A percentile compares a stretch with the other conserved stretches of the same genome.
Conservation (phyloP, 2,888 invertebrate genomes). For the Lingula anatina region DNA sequence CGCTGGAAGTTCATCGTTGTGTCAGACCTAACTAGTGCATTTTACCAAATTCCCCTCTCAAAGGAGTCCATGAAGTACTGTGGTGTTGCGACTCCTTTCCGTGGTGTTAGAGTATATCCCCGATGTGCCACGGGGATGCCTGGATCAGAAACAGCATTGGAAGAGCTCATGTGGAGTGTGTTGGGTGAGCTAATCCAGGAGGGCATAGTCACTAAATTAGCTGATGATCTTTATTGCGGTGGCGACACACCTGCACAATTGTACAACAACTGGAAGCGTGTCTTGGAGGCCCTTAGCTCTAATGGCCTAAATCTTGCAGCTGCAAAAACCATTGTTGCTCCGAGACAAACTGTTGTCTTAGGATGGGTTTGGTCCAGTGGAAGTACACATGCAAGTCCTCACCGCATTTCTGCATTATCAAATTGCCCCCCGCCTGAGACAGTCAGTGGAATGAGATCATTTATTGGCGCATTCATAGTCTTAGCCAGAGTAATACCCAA, state of each 20-base stretch:
- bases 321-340: conserved; percentile 9
- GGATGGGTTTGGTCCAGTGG: conserved; percentile 15
- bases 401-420: conserved; percentile 5
- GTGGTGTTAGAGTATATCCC: conserved; percentile 17
- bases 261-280: conserved; percentile 3
- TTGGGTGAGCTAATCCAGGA: conserved; percentile 11
- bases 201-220: conserved; percentile 11
- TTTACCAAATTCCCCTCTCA: conserved; percentile 19
- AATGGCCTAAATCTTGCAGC: conserved; percentile 8
- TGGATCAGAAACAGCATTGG: conserved; percentile 18
- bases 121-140: conserved; percentile 25
- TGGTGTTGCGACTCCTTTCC: conserved; percentile 20
- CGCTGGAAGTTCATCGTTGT: conserved; percentile 19
- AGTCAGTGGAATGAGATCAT: conserved; percentile 14
- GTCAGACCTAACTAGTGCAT: conserved; percentile 15
- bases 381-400: conserved; percentile 10
- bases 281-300: conserved; percentile 6
- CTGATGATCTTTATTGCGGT: conserved; percentile 13
- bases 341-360: conserved; percentile 5
- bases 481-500: conserved; percentile 6
- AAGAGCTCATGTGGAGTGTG: conserved; percentile 20
- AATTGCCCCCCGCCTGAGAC: conserved; percentile 10
- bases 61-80: conserved; percentile 19
- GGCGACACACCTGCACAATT: conserved; percentile 2
- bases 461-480: conserved; percentile 7